Evolutionary conservation across 1,140 invertebrate species (phyloP), one percentile per base, ranked within the genome.

Genomic region (Tribolium castaneum): DNA sequence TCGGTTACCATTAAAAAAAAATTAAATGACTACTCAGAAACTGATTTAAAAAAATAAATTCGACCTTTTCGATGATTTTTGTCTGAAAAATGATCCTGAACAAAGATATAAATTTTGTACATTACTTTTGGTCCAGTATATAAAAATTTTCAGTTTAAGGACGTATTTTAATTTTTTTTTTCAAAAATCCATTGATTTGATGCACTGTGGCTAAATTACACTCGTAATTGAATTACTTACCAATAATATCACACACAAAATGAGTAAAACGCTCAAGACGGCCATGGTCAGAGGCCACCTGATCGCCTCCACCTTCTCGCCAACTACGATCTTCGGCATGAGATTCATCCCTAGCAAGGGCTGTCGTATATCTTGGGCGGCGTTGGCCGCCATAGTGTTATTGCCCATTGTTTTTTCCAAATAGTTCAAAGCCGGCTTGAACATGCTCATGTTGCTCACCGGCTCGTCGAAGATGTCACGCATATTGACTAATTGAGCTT

Each of bases 241-340:
- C 73, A 96, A 88, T 77, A 96, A 89, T 52, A 96, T 91, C 75
- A 95, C 91, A 86, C 94, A 95, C 25, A 96, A 90, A 19, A 95
- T 90, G 72, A 96, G 90, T 52, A 96, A 89, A 50, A 94, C 89
- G 76, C 93, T 93, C 76, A 95, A 88, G 3, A 95, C 89, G 30
- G 91, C 92, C 90, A 96, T 93, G 3, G 94, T 95, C 35, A 92
- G 88, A 5, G 94, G 93, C 94, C 94, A 96, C 83, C 95, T 91
- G 75, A 89, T 88, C 62, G 90, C 87, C 83, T 92, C 91, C 84
- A 91, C 88, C 82, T 88, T 88, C 80, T 92, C 91, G 9, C 88
- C 87, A 84, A 92, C 89, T 87, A 90, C 87, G 76, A 93, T 88
- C 51, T 91, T 90, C 25, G 88, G 88, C 49, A 90, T 90, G 74